Evolutionary conservation across 1,140 invertebrate species (phyloP).

Genomic region (Drosophila ananassae): DNA sequence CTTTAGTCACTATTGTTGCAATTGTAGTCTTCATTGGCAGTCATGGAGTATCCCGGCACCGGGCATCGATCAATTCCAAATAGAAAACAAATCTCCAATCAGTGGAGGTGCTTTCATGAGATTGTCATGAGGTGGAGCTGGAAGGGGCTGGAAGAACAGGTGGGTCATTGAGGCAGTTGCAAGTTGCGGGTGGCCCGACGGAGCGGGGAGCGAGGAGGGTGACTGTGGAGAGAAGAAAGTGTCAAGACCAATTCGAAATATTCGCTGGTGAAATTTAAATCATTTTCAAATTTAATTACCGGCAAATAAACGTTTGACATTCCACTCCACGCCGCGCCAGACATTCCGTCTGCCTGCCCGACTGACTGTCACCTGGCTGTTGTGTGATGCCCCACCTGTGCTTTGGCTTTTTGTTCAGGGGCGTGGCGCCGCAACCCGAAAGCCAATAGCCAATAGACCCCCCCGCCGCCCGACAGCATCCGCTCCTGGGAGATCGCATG

Average conservation of each 20-base stretch:
- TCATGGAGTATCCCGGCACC: constrained; percentile 5
- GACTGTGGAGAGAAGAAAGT: constrained; percentile 56
- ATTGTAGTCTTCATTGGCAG: constrained; percentile 14
- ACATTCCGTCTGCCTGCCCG: constrained; percentile 39
- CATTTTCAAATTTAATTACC: constrained; percentile 80
- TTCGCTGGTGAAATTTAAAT: constrained; percentile 75
- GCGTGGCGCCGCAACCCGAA: constrained; percentile 26
- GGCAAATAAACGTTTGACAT: constrained; percentile 79
- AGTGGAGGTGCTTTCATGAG: constrained; percentile 53
- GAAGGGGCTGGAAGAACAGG: neutral
- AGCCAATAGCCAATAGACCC: neutral
- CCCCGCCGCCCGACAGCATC: neutral
- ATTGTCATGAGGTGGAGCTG: neutral
- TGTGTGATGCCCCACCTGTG: constrained; percentile 15
- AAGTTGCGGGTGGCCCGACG: constrained; percentile 60
- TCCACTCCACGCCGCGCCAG: constrained; percentile 48
- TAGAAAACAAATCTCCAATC: constrained; percentile 76
- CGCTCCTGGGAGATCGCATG: constrained; percentile 9
- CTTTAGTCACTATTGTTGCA: neutral
- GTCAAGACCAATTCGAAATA: constrained; percentile 73
- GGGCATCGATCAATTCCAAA: constrained; percentile 72
- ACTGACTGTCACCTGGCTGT: constrained; percentile 50
- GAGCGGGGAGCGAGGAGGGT: constrained; percentile 3
- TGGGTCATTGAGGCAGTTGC: constrained; percentile 27
- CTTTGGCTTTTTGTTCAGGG: too few relatives aligned